A percentile compares a stretch with the other conserved stretches of the same genome.
Conservation (phyloP, 2,113 vertebrate species). For the Gobius niger region DNA sequence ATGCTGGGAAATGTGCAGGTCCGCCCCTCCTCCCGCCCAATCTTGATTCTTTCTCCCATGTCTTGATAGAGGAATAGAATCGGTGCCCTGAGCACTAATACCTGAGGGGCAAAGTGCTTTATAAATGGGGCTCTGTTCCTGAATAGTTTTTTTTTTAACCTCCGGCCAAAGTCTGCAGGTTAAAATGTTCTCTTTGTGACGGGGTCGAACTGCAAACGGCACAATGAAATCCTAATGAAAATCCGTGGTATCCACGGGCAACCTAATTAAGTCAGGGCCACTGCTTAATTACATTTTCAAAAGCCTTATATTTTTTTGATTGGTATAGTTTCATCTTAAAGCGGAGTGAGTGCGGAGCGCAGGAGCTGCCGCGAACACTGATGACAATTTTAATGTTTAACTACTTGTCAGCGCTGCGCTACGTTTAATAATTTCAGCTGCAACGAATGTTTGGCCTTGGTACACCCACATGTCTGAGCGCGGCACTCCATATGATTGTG, state of each 20-base stretch:
- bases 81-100: slow-evolving; percentile 49
- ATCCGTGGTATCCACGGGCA: slow-evolving; percentile 63
- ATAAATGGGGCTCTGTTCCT: slow-evolving; percentile 55
- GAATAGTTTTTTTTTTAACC: slow-evolving; percentile 55
- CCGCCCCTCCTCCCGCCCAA: slow-evolving; percentile 33
- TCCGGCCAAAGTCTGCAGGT: slow-evolving; percentile 40
- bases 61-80: slow-evolving; percentile 34
- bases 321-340: slow-evolving; percentile 50
- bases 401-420: slow-evolving; percentile 57
- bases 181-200: slow-evolving; percentile 48
- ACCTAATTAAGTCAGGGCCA: slow-evolving; percentile 61
- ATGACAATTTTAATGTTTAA: slow-evolving; percentile 48
- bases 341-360: slow-evolving; percentile 21
- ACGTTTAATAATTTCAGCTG: slow-evolving; percentile 59
- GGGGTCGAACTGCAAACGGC: slow-evolving; percentile 57
- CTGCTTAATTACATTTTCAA: slow-evolving; percentile 69
- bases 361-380: slow-evolving; percentile 35
- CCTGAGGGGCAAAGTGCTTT: slow-evolving; percentile 53
- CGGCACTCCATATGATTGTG: slow-evolving; percentile 46
- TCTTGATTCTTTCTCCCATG: slow-evolving; percentile 36
- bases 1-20: slow-evolving; percentile 58
- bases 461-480: slow-evolving; percentile 46
- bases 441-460: slow-evolving; percentile 64
- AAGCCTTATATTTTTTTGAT: slow-evolving; percentile 58
- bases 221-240: slow-evolving; percentile 61